phyloP scores from a whole-genome alignment of 2,797 vertebrate species.

The Pipistrellus pipistrellus region DNA sequence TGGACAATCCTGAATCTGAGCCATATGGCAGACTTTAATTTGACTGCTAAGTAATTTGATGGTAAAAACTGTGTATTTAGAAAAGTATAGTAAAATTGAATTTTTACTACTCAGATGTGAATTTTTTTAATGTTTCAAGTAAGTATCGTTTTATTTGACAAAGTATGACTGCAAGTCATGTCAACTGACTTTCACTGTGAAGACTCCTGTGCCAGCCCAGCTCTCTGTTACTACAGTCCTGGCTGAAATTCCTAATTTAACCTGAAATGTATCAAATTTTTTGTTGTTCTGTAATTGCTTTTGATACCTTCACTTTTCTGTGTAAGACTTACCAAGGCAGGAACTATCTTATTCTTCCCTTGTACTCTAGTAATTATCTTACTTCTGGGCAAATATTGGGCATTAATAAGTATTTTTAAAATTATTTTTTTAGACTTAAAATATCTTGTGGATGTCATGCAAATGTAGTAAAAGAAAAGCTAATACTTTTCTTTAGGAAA shows the following conservation, averaged over 20 bases:
- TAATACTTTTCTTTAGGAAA: neutral
- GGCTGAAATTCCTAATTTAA: neutral
- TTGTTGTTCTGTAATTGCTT: slow-evolving; percentile 7
- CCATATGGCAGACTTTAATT: slow-evolving; percentile 7
- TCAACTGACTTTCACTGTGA: slow-evolving; percentile 46
- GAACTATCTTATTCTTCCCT: neutral
- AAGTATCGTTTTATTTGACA: slow-evolving; percentile 23
- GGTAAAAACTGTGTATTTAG: slow-evolving; percentile 2
- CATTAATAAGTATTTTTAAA: neutral
- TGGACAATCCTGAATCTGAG: neutral
- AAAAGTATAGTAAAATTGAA: slow-evolving; percentile 38
- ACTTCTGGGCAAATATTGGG: neutral
- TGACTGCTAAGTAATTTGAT: neutral
- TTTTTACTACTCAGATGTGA: neutral
- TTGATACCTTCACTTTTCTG: neutral
- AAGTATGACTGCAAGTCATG: neutral
- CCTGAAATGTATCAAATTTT: neutral
- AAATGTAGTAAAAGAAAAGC: slow-evolving; percentile 20
- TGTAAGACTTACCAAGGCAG: neutral
- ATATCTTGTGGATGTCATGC: neutral
- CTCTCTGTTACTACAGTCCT: neutral
- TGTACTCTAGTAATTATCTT: neutral
- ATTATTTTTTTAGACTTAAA: slow-evolving; percentile 42
- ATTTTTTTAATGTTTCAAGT: neutral
- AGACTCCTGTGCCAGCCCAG: neutral